These are phyloP conservation scores for Antedon mediterranea DNA, from an alignment of 53 echinoderm and acorn worm species.

Conservation along the genomic window DNA sequence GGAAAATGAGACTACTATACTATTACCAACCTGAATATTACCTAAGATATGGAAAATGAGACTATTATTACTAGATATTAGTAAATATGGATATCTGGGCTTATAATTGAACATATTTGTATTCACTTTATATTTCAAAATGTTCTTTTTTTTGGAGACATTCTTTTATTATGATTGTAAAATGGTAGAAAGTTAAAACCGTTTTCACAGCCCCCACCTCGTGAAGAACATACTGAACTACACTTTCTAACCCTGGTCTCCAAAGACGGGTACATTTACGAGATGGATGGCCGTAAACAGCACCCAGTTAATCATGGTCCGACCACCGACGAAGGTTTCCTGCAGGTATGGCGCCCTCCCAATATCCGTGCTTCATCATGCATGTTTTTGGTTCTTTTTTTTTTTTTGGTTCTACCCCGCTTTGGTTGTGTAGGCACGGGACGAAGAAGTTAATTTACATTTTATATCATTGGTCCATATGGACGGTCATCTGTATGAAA, in stretches of 20 bases:
- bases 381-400: not conserved
- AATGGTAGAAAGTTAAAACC: not conserved
- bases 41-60: too few species aligned
- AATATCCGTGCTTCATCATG: not conserved
- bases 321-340: conserved; percentile 32
- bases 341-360: conserved; percentile 28
- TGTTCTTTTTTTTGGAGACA: too few species aligned
- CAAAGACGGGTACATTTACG: conserved; percentile 59
- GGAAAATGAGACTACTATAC: too few species aligned
- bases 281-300: conserved; percentile 77
- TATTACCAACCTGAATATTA: too few species aligned
- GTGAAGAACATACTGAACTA: conserved; percentile 44
- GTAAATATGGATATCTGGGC: too few species aligned
- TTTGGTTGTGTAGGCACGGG: not conserved
- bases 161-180: too few species aligned
- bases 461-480: conserved; percentile 64
- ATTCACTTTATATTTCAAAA: too few species aligned
- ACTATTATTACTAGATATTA: too few species aligned
- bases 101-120: too few species aligned
- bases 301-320: conserved; percentile 68
- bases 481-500: conserved; percentile 66
- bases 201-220: conserved; percentile 55
- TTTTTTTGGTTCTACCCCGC: not conserved
- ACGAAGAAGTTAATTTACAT: conserved; percentile 13
- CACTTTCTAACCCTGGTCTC: conserved; percentile 73